Base-by-base conservation (phyloP, 2,797 vertebrate species). In the Helarctos malayanus region DNA sequence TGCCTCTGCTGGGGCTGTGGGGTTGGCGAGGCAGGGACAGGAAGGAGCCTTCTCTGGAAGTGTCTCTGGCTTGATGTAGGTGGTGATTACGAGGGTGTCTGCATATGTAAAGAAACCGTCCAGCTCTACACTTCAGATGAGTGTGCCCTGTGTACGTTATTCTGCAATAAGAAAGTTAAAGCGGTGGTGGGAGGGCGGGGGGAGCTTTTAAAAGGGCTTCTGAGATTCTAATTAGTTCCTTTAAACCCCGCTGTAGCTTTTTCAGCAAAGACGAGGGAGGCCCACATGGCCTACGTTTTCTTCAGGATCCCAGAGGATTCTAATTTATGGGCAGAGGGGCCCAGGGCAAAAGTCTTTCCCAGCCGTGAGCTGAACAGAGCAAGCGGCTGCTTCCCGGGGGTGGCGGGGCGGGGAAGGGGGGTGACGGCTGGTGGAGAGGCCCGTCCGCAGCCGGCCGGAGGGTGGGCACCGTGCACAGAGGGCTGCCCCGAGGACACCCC, bases 211-310 rank as follows among this genome's bases (percentile, higher is more conserved):
- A 93, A 96, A 95, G 80, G 80, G 56, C 83, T 89, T 92, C 91
- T 91, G 96, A 97, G 93, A 75, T 45, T 87, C 95, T 97, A 95
- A 97, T 96, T 68, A 94, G 89, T n/a, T 92, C 76, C 93, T 96
- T 61, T 59, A 97, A 93, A 80, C 56, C 32, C 49, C 49, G 19
- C 93, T 35, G 49, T 45, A 79, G 93, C 83, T 76, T 93, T 95
- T 85, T 65, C 75, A 78, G 92, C 73, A 95, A 75, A 86, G 90
- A 81, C 3, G 25, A 83, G 54, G 81, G 96, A 63, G 73, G 96
- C 76, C 86, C 76, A 41, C 94, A 38, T 47, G 95, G 63, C 59
- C 32, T 16, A 1, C 0, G 2, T 93, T 96, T 84, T 78, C 91
- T 68, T 69, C 84, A 7, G 94, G 68, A 35, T 75, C 89, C 83